phyloP scores from a whole-genome alignment of 1,140 invertebrate genomes.

The Nautilus pompilius region DNA sequence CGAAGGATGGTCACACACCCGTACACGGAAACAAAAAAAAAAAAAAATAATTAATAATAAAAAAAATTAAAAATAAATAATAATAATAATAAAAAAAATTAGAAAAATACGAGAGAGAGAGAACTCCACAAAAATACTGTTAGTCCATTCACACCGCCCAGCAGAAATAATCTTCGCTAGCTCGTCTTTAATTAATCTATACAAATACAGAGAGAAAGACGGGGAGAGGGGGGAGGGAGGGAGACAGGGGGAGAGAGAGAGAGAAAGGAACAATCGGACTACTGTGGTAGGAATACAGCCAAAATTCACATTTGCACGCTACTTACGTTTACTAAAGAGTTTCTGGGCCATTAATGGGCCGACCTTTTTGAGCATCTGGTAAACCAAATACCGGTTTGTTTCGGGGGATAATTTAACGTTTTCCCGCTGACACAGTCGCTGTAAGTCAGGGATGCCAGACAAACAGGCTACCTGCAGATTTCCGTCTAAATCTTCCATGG shows the following conservation, averaged over 20 bases:
- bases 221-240: not conserved
- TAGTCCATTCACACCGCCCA: too few relatives aligned
- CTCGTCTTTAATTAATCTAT: too few relatives aligned
- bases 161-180: too few relatives aligned
- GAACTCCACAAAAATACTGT: too few relatives aligned
- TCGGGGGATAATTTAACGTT: constrained; percentile 38
- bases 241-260: not conserved
- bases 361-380: constrained; percentile 38
- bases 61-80: too few relatives aligned
- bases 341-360: constrained; percentile 40
- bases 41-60: too few relatives aligned
- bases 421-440: constrained; percentile 26
- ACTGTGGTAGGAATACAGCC: not conserved
- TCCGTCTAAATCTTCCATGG: not conserved
- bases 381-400: constrained; percentile 41
- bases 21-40: too few relatives aligned
- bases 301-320: not conserved
- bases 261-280: not conserved
- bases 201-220: not conserved
- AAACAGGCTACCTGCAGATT: constrained; percentile 30
- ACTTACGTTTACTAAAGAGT: constrained; percentile 44
- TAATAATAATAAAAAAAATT: too few relatives aligned
- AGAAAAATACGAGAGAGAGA: too few relatives aligned
- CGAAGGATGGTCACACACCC: too few relatives aligned
- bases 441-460: constrained; percentile 34